Evolutionary conservation across 2,797 vertebrate genomes (phyloP), one percentile per base, ranked within the genome.

Genomic region (Diplodus puntazzo): DNA sequence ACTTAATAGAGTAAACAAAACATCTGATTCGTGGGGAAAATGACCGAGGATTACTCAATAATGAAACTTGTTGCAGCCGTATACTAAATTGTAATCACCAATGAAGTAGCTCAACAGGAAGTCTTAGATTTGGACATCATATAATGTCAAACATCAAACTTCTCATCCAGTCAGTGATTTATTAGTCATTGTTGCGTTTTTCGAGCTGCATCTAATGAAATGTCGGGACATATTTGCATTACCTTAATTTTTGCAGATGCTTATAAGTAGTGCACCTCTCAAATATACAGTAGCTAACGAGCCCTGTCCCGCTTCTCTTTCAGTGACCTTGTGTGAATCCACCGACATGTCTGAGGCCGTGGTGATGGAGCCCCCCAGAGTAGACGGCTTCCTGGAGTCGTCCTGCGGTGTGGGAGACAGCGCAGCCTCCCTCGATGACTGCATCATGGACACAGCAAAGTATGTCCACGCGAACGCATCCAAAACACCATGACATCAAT

Each of bases 271-370:
- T 45, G 49, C 18, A 3, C 17, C n/a, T 52, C 59, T 72, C 5
- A 43, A 4, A 46, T 52, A 9, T 5, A n/a, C 13, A 48, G 42
- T 20, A 25, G 0, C 62, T 74, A 48, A 79, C 7, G 0, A 3
- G 0, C 12, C 42, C 10, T 4, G 25, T 49, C 0, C 0, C n/a
- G 55, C 23, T 20, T 69, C 54, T 73, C 20, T 75, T 64, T 6
- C 91, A 96, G 96, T 96, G 87, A 95, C 90, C 0, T 69, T 42
- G 87, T 94, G 94, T 75, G 95, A 96, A 66, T 69, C 95, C 53
- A 53, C 54, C 9, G 55, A 82, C 81, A 90, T 89, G 92, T 90
- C 94, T 2, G 90, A 92, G 42, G 88, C 88, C 4, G 85, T 76
- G 59, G 92, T 81, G 65, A 88, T 91, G 83, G 94, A 94, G 49